Percentiles rank a stretch among this genome's conserved stretches.
These are phyloP conservation scores for Pipistrellus pygmaeus DNA, from an alignment of 2,797 vertebrate species.

Conservation along the genomic window DNA sequence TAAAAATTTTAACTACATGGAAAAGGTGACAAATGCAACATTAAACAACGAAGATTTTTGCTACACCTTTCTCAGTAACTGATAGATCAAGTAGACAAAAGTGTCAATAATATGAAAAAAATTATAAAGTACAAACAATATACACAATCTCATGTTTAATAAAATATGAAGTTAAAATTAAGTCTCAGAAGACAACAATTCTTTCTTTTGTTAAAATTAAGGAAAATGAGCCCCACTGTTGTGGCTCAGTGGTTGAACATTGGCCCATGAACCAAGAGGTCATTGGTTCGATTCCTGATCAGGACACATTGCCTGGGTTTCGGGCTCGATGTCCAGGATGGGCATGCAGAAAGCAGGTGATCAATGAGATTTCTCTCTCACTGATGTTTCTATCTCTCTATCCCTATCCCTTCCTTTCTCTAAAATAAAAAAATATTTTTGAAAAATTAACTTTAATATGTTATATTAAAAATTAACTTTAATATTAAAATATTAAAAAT, in stretches of 20 bases:
- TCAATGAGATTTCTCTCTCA: no score
- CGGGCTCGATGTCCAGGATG: no score
- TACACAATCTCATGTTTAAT: background rate
- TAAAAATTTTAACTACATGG: background rate
- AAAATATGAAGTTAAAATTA: background rate
- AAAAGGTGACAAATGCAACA: background rate
- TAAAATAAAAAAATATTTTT: no score
- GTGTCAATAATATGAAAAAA: background rate
- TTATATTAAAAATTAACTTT: constrained; percentile 24
- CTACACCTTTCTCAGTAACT: background rate
- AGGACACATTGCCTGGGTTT: no score
- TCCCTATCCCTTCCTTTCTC: no score
- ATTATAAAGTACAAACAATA: background rate
- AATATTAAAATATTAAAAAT: background rate
- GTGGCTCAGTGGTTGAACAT: no score
- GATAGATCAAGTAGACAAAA: background rate
- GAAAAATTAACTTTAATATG: background rate
- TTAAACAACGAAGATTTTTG: background rate
- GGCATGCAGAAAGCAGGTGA: no score
- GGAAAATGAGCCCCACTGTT: no score
- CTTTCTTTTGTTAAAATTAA: constrained; percentile 14
- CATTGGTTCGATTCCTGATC: no score
- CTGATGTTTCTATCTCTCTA: no score
- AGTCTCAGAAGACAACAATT: background rate
- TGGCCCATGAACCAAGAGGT: no score